Evolutionary conservation across 2,797 vertebrate genomes (phyloP), one percentile per base, ranked within the genome.

Genomic region (Tarsius wallacei): DNA sequence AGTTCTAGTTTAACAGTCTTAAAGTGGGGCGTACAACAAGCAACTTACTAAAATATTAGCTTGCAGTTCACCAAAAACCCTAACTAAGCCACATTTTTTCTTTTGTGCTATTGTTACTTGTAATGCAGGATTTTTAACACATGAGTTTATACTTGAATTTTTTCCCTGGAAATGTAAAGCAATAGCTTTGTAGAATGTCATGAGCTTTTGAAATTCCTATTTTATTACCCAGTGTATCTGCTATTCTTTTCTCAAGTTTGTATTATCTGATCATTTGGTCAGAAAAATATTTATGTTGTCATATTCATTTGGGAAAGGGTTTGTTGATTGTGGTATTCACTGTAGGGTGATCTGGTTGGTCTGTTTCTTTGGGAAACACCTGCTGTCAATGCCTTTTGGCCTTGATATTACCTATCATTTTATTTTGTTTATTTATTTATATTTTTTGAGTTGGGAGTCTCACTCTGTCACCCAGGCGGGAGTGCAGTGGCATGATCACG

Each of bases 371-470:
- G 61, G 17, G 59, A 64, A 92, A 82, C 16, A 17, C 5, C 68
- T 21, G 21, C 15, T n/a, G 22, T 36, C 73, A 63, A 49, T 91
- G 57, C 68, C 17, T 71, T 91, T 91, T 53, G 42, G 28, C 51
- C 15, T 96, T 82, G 42, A 51, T 83, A 74, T 78, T 87, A 89
- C 63, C 91, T 83, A 68, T 82, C 24, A 57, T 53, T 91, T 83
- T 70, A 85, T 78, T 96, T 86, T 42, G 42, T 42, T 42, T 42
- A 42, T 42, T 42, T 42, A 42, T 42, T 42, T 42, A 42, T 42
- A 42, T 42, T 4, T 42, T 42, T 42, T 42, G 42, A 42, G 42
- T 42, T 42, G 42, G 4, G 42, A 42, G 42, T 42, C 42, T 42
- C 42, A 42, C 42, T 42, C 5, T 42, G 42, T 42, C 4, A 42